A percentile compares a stretch with the other conserved stretches of the same genome.
Evolutionary conservation across 2,113 vertebrate genomes (phyloP).

Genomic region (Falco punctatus): DNA sequence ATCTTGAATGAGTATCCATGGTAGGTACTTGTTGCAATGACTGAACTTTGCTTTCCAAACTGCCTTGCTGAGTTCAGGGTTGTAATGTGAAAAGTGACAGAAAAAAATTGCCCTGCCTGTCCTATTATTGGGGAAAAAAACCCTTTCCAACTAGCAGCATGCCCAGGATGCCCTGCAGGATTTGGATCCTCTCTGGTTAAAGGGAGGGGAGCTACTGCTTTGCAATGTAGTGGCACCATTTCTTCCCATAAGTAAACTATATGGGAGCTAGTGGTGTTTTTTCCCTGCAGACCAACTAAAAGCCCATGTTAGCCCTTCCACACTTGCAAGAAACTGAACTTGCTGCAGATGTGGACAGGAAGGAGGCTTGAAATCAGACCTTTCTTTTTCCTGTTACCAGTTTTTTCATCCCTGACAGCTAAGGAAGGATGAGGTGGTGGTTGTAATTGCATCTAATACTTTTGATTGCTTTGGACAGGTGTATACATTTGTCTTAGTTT

Average conservation of each 20-base stretch:
- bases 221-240: neutral
- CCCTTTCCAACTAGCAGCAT: neutral
- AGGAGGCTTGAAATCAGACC: neutral
- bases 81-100: neutral
- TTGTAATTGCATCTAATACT: neutral
- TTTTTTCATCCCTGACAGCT: neutral
- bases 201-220: neutral
- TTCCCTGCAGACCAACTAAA: neutral
- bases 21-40: neutral
- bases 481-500: neutral
- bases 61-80: neutral
- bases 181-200: neutral
- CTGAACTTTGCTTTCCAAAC: neutral
- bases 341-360: neutral
- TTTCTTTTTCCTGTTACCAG: neutral
- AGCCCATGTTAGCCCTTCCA: accelerated
- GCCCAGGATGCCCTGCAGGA: neutral
- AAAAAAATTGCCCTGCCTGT: neutral
- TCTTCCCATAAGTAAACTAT: accelerated
- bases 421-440: neutral
- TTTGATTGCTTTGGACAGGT: neutral
- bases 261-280: accelerated
- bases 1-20: neutral
- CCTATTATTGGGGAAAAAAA: neutral
- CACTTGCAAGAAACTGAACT: neutral